A percentile compares a stretch with the other conserved stretches of the same genome.
Conservation (phyloP, 2,113 vertebrate species). For the Myrmophylax atrothorax region DNA sequence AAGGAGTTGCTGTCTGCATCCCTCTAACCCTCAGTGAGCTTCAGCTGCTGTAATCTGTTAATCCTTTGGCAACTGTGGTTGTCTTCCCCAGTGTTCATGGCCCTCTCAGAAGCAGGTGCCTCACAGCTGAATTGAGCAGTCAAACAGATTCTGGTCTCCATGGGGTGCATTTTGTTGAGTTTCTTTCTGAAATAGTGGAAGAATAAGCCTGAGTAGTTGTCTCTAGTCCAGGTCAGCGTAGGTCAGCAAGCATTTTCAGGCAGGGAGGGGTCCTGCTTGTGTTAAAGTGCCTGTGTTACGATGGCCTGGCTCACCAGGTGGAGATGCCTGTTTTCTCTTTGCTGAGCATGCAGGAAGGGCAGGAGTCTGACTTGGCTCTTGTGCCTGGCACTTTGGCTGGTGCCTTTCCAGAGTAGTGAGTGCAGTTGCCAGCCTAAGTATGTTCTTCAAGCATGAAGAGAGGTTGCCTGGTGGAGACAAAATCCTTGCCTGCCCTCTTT, state of each 20-base stretch:
- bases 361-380: background rate
- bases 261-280: background rate
- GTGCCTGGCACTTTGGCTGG: background rate
- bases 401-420: background rate
- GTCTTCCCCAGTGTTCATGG: fast-evolving
- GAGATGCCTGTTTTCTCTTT: background rate
- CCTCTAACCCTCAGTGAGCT: background rate
- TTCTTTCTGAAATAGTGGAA: background rate
- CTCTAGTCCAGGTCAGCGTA: background rate
- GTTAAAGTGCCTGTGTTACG: fast-evolving
- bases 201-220: background rate
- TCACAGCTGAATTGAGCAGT: background rate
- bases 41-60: background rate
- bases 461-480: background rate
- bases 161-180: background rate
- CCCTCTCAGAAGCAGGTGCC: fast-evolving
- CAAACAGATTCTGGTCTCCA: background rate
- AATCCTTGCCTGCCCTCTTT: background rate
- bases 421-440: background rate
- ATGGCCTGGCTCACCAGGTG: background rate
- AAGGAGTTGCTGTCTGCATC: background rate
- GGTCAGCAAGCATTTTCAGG: background rate
- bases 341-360: background rate
- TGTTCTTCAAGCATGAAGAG: background rate
- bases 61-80: background rate